Conservation (phyloP, 2,888 invertebrate genomes). For the Dasypogon diadema region DNA sequence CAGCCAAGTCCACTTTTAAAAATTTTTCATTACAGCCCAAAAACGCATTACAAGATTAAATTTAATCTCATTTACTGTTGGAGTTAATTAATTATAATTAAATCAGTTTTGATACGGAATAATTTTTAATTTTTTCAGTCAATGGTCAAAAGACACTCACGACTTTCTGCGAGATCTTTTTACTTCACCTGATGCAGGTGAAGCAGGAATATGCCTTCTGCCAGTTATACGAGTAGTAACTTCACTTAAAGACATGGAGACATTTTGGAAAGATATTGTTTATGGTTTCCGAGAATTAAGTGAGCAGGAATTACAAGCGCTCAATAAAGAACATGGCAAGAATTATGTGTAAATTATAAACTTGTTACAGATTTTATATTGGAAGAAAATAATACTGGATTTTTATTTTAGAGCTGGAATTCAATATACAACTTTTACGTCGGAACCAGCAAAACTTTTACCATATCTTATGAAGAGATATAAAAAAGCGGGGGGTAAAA, state of each 20-base stretch:
- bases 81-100: too few relatives aligned
- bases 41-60: too few relatives aligned
- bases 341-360: slow-evolving; percentile 66
- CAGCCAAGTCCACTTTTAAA: too few relatives aligned
- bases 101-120: too few relatives aligned
- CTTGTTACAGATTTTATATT: not conserved
- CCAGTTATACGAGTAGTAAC: slow-evolving; percentile 68
- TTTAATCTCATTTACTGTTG: too few relatives aligned
- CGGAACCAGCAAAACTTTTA: slow-evolving; percentile 76
- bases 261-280: slow-evolving; percentile 68
- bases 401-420: slow-evolving; percentile 71
- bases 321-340: slow-evolving; percentile 63
- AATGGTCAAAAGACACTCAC: slow-evolving; percentile 76
- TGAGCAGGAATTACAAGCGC: slow-evolving; percentile 63
- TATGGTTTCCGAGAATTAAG: slow-evolving; percentile 67
- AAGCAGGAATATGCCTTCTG: slow-evolving; percentile 70
- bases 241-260: slow-evolving; percentile 61
- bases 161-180: slow-evolving; percentile 73
- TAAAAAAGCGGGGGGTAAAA: slow-evolving; percentile 72
- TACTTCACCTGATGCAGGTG: slow-evolving; percentile 71
- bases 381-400: too few relatives aligned
- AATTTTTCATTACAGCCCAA: too few relatives aligned
- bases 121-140: slow-evolving; percentile 71
- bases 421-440: slow-evolving; percentile 76
- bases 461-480: slow-evolving; percentile 77